A percentile compares a stretch with the other conserved stretches of the same genome.
Evolutionary conservation across 2,888 invertebrate genomes (phyloP).

Genomic region (Eustalomyia histrio): DNA sequence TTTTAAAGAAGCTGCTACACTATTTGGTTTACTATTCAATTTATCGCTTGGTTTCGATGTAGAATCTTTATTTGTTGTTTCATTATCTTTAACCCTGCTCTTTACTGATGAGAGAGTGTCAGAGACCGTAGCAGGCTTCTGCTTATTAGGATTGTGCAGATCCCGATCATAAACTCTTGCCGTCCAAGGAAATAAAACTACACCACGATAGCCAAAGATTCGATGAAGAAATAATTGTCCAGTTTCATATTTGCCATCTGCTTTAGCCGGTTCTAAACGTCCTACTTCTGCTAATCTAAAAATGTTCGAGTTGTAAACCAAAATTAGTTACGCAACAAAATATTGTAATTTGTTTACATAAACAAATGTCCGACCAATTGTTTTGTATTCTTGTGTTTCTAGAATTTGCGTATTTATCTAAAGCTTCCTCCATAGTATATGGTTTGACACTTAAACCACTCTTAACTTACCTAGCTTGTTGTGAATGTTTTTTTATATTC

Average conservation of each 20-base stretch:
- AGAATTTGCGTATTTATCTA: slow-evolving; percentile 15
- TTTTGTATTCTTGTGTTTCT: slow-evolving; percentile 26
- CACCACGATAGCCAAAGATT: slow-evolving; percentile 98
- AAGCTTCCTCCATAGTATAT: background rate
- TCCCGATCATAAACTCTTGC: slow-evolving; percentile 97
- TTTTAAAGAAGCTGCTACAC: slow-evolving; percentile 29
- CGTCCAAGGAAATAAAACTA: slow-evolving; percentile 97
- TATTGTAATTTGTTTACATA: slow-evolving; percentile 51
- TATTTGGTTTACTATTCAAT: slow-evolving; percentile 18
- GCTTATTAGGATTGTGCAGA: slow-evolving; percentile 83
- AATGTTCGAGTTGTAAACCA: background rate
- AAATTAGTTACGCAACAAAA: slow-evolving; percentile 71
- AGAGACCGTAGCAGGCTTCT: slow-evolving; percentile 80
- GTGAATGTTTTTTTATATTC: slow-evolving; percentile 53
- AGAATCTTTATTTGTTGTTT: slow-evolving; percentile 7
- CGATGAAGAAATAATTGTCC: slow-evolving; percentile 97
- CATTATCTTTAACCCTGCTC: slow-evolving; percentile 21
- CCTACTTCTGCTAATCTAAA: slow-evolving; percentile 95
- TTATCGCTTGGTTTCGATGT: slow-evolving; percentile 14
- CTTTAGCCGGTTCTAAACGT: slow-evolving; percentile 91
- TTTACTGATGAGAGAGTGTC: background rate
- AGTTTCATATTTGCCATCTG: slow-evolving; percentile 94
- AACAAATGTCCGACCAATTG: background rate
- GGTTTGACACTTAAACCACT: background rate
- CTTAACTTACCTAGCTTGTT: slow-evolving; percentile 54